Evolutionary conservation across 2,888 invertebrate genomes (phyloP).

Genomic region (Proisotoma minuta): DNA sequence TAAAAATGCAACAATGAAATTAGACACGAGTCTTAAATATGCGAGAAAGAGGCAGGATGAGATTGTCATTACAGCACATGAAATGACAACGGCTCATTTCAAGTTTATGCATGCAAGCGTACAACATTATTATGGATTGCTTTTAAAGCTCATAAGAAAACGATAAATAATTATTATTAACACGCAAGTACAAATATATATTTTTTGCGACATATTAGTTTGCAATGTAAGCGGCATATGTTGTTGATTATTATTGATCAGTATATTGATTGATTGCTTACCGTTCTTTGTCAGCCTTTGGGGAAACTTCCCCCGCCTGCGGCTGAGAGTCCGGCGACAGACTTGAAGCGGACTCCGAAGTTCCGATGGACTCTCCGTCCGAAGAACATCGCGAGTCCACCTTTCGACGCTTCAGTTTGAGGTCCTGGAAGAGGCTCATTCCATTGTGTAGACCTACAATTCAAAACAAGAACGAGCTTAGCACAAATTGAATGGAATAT

Average conservation of each 20-base stretch:
- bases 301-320: constrained; percentile 40
- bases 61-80: background rate
- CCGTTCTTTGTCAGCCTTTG: constrained; percentile 45
- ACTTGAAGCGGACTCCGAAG: constrained; percentile 45
- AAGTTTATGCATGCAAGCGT: too few relatives aligned
- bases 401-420: constrained; percentile 96
- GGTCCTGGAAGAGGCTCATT: constrained; percentile 98
- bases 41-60: background rate
- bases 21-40: background rate
- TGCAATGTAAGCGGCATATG: too few relatives aligned
- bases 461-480: constrained; percentile 7
- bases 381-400: constrained; percentile 94
- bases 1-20: background rate
- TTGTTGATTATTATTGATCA: too few relatives aligned
- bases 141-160: too few relatives aligned
- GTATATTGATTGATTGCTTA: too few relatives aligned
- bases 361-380: constrained; percentile 67
- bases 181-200: too few relatives aligned
- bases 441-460: constrained; percentile 45
- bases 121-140: too few relatives aligned
- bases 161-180: too few relatives aligned
- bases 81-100: too few relatives aligned
- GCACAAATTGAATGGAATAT: background rate
- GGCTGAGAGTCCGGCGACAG: constrained; percentile 43
- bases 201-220: too few relatives aligned